phyloP scores from a whole-genome alignment of 2,888 invertebrate genomes.

The Aspidiotus rigidus region DNA sequence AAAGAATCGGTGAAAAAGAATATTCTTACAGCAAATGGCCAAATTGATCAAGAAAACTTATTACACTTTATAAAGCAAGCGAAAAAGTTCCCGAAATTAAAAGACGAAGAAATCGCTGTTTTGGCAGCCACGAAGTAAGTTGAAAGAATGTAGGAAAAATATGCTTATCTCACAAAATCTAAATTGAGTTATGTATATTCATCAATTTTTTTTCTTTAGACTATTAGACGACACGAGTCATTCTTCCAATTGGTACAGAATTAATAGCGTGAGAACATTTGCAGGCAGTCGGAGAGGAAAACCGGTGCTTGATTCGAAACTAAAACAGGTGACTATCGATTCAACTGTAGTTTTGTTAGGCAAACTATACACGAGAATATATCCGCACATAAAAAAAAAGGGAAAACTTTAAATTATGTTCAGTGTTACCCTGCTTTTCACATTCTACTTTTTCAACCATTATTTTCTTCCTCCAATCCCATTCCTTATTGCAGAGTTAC shows the following conservation, averaged over 20 bases:
- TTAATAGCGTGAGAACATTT: constrained; percentile 48
- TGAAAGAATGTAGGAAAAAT: background rate
- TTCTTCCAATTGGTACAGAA: constrained; percentile 51
- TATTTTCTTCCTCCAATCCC: no score
- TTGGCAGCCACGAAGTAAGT: constrained; percentile 47
- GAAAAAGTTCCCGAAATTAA: constrained; percentile 46
- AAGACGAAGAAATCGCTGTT: constrained; percentile 49
- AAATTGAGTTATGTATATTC: background rate
- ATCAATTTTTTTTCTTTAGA: constrained; percentile 38
- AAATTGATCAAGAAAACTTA: constrained; percentile 44
- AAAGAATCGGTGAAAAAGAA: constrained; percentile 38
- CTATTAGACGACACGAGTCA: constrained; percentile 47
- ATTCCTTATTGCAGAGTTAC: no score
- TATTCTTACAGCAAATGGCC: constrained; percentile 41
- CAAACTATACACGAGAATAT: no score
- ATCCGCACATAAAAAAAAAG: no score
- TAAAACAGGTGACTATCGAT: constrained; percentile 45
- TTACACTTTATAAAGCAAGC: constrained; percentile 47
- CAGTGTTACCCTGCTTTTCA: no score
- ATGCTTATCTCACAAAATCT: background rate
- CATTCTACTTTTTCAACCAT: no score
- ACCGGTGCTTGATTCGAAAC: constrained; percentile 45
- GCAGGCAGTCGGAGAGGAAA: constrained; percentile 46
- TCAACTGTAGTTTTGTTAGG: no score
- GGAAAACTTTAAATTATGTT: no score